Percentiles rank a stretch among this genome's conserved stretches.
phyloP scores from a whole-genome alignment of 2,113 vertebrate genomes.

The Pteropus alecto region DNA sequence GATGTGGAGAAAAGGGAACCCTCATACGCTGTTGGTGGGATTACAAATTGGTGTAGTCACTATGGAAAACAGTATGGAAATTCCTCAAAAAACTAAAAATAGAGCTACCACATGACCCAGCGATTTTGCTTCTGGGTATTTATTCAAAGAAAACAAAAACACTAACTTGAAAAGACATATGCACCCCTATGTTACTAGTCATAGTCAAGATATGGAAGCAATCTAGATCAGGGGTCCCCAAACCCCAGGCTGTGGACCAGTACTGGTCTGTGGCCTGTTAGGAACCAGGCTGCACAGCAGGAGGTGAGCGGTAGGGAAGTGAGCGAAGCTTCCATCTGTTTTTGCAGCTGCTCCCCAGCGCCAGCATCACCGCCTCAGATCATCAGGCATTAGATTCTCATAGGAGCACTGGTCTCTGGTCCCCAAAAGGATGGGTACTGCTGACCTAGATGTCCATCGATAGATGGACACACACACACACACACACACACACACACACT shows the following conservation, averaged over 20 bases:
- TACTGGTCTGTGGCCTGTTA: no score
- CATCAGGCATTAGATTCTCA: no score
- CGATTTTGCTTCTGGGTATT: background rate
- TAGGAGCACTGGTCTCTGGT: no score
- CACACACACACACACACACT: no score
- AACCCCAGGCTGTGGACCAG: no score
- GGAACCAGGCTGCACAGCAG: no score
- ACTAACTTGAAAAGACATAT: background rate
- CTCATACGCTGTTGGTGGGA: background rate
- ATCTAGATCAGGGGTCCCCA: background rate
- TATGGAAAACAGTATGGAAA: background rate
- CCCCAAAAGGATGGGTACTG: no score
- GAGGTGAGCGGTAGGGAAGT: no score
- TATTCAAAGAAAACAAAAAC: background rate
- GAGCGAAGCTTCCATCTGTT: no score
- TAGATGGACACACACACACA: background rate
- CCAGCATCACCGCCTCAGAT: no score
- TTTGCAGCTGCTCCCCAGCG: no score
- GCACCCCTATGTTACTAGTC: background rate
- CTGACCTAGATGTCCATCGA: background rate
- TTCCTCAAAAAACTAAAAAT: background rate
- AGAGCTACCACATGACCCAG: background rate
- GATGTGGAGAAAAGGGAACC: background rate
- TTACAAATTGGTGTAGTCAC: background rate
- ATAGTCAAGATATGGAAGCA: background rate